Conservation (phyloP, 2,797 vertebrate genomes). For the Buceros bicornis region DNA sequence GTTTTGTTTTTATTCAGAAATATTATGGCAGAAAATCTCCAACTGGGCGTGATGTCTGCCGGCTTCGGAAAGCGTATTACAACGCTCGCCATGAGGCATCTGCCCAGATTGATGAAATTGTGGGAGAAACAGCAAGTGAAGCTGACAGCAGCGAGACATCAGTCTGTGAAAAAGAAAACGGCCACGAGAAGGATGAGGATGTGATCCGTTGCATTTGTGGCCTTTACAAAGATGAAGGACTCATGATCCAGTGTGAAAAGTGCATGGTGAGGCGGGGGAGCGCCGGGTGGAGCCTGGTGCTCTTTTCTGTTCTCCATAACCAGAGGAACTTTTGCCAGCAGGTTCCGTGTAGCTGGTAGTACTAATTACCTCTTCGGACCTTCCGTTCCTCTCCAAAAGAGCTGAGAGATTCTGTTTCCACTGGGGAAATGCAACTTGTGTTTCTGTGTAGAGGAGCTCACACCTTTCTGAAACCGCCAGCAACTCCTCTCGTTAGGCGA, state of each 20-base stretch:
- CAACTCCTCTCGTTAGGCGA: not conserved
- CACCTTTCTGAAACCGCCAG: not conserved
- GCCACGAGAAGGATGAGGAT: constrained; percentile 94
- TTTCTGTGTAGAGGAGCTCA: not conserved
- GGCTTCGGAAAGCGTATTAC: constrained; percentile 95
- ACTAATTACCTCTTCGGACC: not conserved
- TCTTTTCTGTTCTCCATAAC: not conserved
- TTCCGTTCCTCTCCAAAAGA: not conserved
- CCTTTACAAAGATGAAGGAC: constrained; percentile 97
- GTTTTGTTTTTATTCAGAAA: constrained; percentile 82
- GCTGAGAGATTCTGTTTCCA: not conserved
- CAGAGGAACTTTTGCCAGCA: not conserved
- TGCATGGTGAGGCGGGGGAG: constrained; percentile 88
- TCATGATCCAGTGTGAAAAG: constrained; percentile 99
- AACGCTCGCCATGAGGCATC: constrained; percentile 93
- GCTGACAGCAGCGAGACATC: constrained; percentile 96
- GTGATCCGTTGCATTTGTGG: constrained; percentile 98
- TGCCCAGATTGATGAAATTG: constrained; percentile 97
- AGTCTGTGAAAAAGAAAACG: constrained; percentile 88
- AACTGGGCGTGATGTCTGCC: constrained; percentile 85
- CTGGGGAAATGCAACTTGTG: not conserved
- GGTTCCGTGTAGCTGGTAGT: not conserved
- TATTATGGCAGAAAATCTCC: constrained; percentile 96
- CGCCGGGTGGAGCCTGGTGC: not conserved
- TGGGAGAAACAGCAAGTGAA: constrained; percentile 95